Conservation (phyloP, 2,113 vertebrate species). For the Notothenia coriiceps region DNA sequence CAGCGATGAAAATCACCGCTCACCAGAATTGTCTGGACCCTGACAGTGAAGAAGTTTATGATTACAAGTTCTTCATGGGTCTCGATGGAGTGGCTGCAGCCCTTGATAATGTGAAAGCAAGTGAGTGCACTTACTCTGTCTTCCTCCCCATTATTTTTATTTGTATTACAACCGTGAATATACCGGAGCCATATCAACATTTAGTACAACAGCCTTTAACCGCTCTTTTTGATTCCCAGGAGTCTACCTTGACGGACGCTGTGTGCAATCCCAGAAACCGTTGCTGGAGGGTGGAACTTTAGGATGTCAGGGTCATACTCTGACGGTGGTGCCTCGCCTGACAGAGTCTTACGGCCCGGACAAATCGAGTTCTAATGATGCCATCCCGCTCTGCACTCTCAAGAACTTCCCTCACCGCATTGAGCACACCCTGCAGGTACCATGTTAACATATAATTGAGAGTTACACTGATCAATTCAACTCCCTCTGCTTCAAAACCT, state of each 20-base stretch:
- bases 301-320: conserved; percentile 83
- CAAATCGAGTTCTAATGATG: background rate
- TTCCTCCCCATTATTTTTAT: background rate
- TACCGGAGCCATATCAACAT: background rate
- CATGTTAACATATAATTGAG: background rate
- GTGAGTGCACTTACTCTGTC: conserved; percentile 79
- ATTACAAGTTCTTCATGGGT: conserved; percentile 83
- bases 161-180: background rate
- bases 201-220: background rate
- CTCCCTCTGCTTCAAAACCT: background rate
- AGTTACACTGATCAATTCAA: background rate
- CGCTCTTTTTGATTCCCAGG: conserved; percentile 76
- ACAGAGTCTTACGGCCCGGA: conserved; percentile 77
- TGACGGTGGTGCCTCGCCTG: conserved; percentile 86
- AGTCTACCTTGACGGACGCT: conserved; percentile 85
- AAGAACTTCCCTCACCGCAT: conserved; percentile 88
- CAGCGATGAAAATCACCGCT: conserved; percentile 80
- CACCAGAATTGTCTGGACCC: conserved; percentile 84
- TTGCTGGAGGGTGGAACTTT: conserved; percentile 89
- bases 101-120: conserved; percentile 89
- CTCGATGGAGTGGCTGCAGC: conserved; percentile 88
- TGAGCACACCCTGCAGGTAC: conserved; percentile 91
- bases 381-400: conserved; percentile 87
- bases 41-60: conserved; percentile 84
- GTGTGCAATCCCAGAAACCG: conserved; percentile 82